Evolutionary conservation across 2,888 invertebrate species (phyloP).

Genomic region (Chloromyia formosa): DNA sequence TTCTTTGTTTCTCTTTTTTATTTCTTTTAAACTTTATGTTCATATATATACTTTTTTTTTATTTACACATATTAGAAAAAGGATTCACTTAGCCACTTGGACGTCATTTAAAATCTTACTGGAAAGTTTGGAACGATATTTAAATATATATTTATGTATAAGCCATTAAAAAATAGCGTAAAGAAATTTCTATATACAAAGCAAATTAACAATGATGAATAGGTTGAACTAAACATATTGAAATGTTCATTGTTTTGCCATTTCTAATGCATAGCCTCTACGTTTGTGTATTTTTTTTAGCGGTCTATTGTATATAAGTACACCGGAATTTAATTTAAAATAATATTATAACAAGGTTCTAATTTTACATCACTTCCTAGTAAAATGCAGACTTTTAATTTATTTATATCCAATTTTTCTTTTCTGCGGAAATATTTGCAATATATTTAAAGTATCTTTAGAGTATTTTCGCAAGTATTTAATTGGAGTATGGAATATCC

Average conservation of each 20-base stretch:
- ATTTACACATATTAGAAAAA: conserved; percentile 15
- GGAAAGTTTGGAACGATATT: not conserved
- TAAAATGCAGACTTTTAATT: too few relatives aligned
- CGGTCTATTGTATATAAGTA: not conserved
- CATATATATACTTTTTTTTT: not conserved
- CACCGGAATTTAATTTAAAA: too few relatives aligned
- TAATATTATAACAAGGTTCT: too few relatives aligned
- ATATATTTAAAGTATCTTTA: too few relatives aligned
- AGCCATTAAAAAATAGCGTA: conserved; percentile 13
- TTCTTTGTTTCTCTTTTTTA: not conserved
- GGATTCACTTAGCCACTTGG: conserved; percentile 12
- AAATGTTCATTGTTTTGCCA: not conserved
- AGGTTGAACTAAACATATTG: not conserved
- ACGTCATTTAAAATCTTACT: conserved; percentile 29
- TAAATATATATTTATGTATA: not conserved
- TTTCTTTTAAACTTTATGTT: not conserved
- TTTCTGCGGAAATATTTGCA: too few relatives aligned
- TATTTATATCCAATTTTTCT: too few relatives aligned
- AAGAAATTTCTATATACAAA: conserved; percentile 29
- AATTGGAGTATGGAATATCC: too few relatives aligned
- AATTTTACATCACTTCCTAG: too few relatives aligned
- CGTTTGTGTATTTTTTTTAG: conserved; percentile 31
- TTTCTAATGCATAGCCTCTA: conserved; percentile 37
- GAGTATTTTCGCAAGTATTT: too few relatives aligned
- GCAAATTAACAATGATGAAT: conserved; percentile 12